Base-by-base conservation (phyloP, 2,888 invertebrate genomes). In the Oscheius myriophilus region DNA sequence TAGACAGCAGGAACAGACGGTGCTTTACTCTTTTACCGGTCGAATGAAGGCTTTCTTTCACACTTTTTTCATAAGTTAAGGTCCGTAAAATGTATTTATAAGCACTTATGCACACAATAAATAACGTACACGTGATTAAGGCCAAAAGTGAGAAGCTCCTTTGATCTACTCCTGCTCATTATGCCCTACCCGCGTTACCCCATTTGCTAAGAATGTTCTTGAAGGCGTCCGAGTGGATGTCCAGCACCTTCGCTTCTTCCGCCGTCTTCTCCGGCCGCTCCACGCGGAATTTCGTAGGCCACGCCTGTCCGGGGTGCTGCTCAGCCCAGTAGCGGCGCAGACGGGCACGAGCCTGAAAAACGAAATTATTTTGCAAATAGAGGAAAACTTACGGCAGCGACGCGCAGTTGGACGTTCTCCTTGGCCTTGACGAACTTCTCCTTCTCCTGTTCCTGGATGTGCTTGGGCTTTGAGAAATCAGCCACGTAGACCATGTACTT, bases 281-380 rank as follows among this genome's bases (percentile, higher is more conserved):
- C 11, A 25, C 18, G 9, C 23, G 23, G 45, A 46, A 46, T 12
- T 45, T 43, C 1, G 64, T 21, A 3, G 79, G 79, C 23, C 73
- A 58, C 2, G 52, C 65, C 49, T 68, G 57, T 21, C 70, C 74
- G 7, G 79, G 73, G 58, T 70, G 67, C 21, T 54, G 52, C 26
- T 76, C 72, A 18, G 66, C 68, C 82, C 82, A 83, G 25, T 75
- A 80, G 16, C 76, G 75, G 49, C 71, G 71, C 21, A 80, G 75
- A 45, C 77, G 78, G 33, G 71, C 70, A n/a, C 78, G 78, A 18
- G 80, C 71, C 82, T 82, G 64, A 65, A 80, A 74, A 21, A 18
- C 4, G 3, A 33, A 33, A 9, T 6, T 33, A 33, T 33, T 55
- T 33, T 14, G 25, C 11, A 9, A 33, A 33, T 33, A 52, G 12